Conservation (phyloP, 30 jellyfish, hydroid and myxozoan species). For the Hydractinia symbiolongicarpus region DNA sequence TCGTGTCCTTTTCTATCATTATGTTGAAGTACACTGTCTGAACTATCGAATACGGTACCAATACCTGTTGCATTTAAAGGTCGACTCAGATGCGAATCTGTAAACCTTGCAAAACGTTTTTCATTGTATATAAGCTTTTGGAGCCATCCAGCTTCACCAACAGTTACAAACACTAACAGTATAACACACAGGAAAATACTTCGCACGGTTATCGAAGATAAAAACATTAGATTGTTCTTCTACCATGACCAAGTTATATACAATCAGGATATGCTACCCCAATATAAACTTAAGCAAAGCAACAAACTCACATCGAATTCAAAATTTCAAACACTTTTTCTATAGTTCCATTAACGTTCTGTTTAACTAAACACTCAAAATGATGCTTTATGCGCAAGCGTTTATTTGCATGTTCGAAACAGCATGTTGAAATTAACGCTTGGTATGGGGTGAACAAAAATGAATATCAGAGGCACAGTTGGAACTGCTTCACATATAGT, state of each 20-base stretch:
- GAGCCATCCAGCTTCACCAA: background rate
- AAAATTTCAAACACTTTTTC: constrained; percentile 5
- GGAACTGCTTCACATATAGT: too few species aligned
- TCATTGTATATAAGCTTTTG: background rate
- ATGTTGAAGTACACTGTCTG: too few species aligned
- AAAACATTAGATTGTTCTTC: constrained; percentile 17
- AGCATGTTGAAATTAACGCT: constrained; percentile 11
- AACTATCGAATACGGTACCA: background rate
- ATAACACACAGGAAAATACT: background rate
- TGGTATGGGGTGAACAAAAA: too few species aligned
- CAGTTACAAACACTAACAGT: background rate
- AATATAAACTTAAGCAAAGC: background rate
- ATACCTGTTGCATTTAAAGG: constrained; percentile 3
- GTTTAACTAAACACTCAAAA: background rate
- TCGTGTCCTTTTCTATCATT: too few species aligned
- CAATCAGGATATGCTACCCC: background rate
- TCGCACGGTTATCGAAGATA: background rate
- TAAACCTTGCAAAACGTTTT: background rate
- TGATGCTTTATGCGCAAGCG: constrained; percentile 17
- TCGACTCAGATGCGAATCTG: background rate
- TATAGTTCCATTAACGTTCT: too few species aligned
- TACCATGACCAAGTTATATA: background rate
- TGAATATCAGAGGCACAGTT: too few species aligned
- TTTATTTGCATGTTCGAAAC: background rate
- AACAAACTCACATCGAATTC: background rate